These are phyloP conservation scores for Psilopogon haemacephalus DNA, from an alignment of 2,113 vertebrate species.

Conservation along the genomic window DNA sequence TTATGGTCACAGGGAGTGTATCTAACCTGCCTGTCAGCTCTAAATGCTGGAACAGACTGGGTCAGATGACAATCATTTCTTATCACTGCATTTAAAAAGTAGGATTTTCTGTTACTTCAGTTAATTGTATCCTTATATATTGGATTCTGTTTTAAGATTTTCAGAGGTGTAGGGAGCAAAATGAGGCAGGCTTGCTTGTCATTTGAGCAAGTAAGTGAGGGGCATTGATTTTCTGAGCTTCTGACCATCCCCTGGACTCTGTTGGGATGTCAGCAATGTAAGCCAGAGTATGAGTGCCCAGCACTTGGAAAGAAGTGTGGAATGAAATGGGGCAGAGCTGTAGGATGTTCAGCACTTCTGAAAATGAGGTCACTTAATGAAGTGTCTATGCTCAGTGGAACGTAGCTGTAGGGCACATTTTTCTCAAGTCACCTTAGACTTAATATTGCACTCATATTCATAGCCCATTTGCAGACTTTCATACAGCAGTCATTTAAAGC, in stretches of 20 bases:
- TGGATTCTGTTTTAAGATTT: background rate
- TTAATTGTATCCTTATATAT: background rate
- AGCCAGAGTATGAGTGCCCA: background rate
- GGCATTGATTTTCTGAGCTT: background rate
- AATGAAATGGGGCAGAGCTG: constrained; percentile 40
- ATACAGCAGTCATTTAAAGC: background rate
- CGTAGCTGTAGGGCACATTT: constrained; percentile 55
- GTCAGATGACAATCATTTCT: constrained; percentile 9
- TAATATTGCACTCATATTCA: constrained; percentile 2
- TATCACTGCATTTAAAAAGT: background rate
- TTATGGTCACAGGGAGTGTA: background rate
- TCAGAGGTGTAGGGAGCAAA: background rate
- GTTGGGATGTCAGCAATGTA: background rate
- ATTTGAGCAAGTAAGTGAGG: background rate
- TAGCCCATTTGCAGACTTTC: constrained; percentile 4
- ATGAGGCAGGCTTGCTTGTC: background rate
- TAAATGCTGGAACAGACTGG: constrained; percentile 4
- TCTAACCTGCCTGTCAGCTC: constrained; percentile 14
- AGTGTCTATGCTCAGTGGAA: constrained; percentile 31
- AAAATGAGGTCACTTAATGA: constrained; percentile 70
- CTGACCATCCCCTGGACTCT: background rate
- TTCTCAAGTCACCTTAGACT: constrained; percentile 49
- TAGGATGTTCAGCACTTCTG: constrained; percentile 46
- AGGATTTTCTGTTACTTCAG: background rate
- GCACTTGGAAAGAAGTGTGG: background rate